Percentiles rank a stretch among this genome's conserved stretches.
Evolutionary conservation across 2,888 invertebrate genomes (phyloP).

Genomic region (Mechanitis mazaeus): DNA sequence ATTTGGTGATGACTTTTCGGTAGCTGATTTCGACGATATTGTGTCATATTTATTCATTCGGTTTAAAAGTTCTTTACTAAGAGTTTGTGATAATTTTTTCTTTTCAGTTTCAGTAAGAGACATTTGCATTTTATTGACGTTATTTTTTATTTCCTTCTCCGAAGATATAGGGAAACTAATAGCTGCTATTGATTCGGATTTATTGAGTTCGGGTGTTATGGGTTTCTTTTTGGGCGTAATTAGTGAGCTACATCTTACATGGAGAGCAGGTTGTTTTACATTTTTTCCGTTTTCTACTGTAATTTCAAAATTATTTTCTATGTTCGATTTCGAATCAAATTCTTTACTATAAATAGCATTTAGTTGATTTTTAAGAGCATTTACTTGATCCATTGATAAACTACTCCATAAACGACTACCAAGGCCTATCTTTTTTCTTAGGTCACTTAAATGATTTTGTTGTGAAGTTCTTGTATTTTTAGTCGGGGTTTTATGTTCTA

Average conservation of each 20-base stretch:
- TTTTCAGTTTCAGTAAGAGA: slow-evolving; percentile 82
- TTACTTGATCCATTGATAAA: slow-evolving; percentile 88
- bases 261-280: slow-evolving; percentile 57
- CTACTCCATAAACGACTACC: slow-evolving; percentile 89
- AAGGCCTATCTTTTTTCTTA: slow-evolving; percentile 75
- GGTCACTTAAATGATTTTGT: slow-evolving; percentile 65
- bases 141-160: slow-evolving; percentile 68
- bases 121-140: slow-evolving; percentile 71
- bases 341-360: slow-evolving; percentile 87
- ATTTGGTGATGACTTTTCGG: neutral
- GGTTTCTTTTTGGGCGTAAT: slow-evolving; percentile 61
- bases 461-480: slow-evolving; percentile 47
- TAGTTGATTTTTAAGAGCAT: slow-evolving; percentile 85
- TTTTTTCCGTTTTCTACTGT: slow-evolving; percentile 71
- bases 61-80: slow-evolving; percentile 84
- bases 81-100: slow-evolving; percentile 81
- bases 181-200: slow-evolving; percentile 77
- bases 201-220: slow-evolving; percentile 57
- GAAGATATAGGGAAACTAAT: slow-evolving; percentile 63
- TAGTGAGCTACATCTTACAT: slow-evolving; percentile 78
- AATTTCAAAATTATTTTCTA: slow-evolving; percentile 75
- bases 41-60: slow-evolving; percentile 56
- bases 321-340: slow-evolving; percentile 57
- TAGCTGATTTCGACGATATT: slow-evolving; percentile 6
- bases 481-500: slow-evolving; percentile 29